Evolutionary conservation across 2,797 vertebrate genomes (phyloP).

Genomic region (Lagocephalus sceleratus): DNA sequence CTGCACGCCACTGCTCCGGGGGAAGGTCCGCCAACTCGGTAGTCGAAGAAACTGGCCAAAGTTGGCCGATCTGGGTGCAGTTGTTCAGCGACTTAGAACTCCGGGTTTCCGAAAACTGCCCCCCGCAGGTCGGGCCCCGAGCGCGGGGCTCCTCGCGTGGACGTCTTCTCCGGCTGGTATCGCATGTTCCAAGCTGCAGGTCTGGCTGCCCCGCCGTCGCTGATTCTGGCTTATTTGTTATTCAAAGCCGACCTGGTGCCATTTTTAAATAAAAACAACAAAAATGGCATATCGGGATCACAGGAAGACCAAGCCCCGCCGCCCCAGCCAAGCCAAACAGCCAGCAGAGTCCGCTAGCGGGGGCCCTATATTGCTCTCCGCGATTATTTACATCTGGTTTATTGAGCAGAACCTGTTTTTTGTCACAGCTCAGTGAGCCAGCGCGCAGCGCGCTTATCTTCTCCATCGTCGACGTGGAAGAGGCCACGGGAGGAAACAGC

Average conservation of each 20-base stretch:
- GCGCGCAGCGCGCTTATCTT: constrained; percentile 64
- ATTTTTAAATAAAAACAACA: not conserved
- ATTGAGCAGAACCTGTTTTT: constrained; percentile 61
- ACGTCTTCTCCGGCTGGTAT: too few relatives aligned
- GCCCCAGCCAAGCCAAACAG: constrained; percentile 68
- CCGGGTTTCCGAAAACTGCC: too few relatives aligned
- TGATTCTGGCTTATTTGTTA: too few relatives aligned
- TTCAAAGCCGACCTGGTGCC: not conserved
- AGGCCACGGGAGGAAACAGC: constrained; percentile 48
- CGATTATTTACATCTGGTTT: constrained; percentile 72
- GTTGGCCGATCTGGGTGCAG: too few relatives aligned
- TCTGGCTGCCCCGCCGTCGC: too few relatives aligned
- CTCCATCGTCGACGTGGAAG: constrained; percentile 50
- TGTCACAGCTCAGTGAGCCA: constrained; percentile 47
- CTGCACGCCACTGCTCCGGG: too few relatives aligned
- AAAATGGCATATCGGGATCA: constrained; percentile 56
- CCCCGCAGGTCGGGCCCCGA: too few relatives aligned
- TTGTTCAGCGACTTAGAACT: too few relatives aligned
- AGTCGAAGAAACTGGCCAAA: too few relatives aligned
- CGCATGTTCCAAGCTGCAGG: too few relatives aligned
- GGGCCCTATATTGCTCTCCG: constrained; percentile 61
- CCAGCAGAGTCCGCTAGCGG: constrained; percentile 27
- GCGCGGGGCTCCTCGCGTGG: too few relatives aligned
- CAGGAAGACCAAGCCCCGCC: constrained; percentile 49
- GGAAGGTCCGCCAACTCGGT: too few relatives aligned